These are phyloP conservation scores for Myopa tessellatipennis DNA, from an alignment of 2,888 invertebrate species.

Conservation along the genomic window DNA sequence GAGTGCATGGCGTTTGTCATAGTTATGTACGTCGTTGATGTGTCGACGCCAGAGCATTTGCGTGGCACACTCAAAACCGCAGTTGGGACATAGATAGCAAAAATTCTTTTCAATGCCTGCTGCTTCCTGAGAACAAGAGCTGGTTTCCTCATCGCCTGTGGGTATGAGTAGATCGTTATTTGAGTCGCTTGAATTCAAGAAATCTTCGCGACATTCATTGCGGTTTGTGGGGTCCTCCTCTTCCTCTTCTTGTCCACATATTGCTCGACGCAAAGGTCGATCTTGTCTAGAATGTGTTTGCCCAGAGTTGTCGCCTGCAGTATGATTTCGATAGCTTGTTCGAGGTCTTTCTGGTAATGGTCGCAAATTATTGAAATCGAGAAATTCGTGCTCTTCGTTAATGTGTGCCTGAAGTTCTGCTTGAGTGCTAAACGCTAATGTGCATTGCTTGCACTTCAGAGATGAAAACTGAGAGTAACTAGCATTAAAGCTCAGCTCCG, in stretches of 20 bases:
- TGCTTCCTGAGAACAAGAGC: conserved; percentile 5
- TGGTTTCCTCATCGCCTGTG: conserved; percentile 44
- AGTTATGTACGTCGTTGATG: conserved; percentile 60
- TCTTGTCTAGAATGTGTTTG: not conserved
- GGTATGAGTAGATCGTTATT: conserved; percentile 49
- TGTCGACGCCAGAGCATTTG: conserved; percentile 63
- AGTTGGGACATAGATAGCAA: conserved; percentile 60
- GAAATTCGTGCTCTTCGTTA: conserved; percentile 57
- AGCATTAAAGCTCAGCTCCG: conserved; percentile 34
- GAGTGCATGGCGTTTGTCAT: conserved; percentile 59
- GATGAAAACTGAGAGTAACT: conserved; percentile 10
- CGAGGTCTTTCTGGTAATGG: conserved; percentile 41
- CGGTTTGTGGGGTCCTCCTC: not conserved
- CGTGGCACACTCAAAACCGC: conserved; percentile 58
- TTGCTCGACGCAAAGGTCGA: not conserved
- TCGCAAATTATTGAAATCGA: conserved; percentile 44
- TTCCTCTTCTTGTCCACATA: not conserved
- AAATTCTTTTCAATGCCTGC: conserved; percentile 51
- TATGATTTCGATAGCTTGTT: conserved; percentile 9
- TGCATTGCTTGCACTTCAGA: conserved; percentile 55
- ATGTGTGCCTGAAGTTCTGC: conserved; percentile 55
- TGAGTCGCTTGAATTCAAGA: conserved; percentile 44
- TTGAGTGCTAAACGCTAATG: conserved; percentile 53
- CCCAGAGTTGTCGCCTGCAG: not conserved
- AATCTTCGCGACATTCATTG: conserved; percentile 10